Conservation (phyloP, 2,113 vertebrate species). For the Aplodontia rufa region DNA sequence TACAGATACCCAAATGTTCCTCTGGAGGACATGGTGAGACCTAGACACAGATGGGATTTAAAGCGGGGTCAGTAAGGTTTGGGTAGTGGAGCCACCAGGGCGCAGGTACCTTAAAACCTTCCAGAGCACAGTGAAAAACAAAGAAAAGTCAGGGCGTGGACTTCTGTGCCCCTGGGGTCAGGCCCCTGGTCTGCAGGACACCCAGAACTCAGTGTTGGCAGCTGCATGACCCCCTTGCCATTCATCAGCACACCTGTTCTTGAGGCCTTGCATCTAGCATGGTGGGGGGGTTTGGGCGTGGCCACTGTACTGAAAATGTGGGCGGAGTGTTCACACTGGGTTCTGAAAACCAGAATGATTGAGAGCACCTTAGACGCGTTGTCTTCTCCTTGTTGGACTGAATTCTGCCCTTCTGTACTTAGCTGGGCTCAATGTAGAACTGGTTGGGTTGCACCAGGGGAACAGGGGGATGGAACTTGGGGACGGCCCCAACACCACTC, state of each 20-base stretch:
- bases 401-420: not conserved
- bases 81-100: no score
- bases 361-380: fast-evolving
- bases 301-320: not conserved
- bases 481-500: not conserved
- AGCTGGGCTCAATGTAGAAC: fast-evolving
- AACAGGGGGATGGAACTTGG: fast-evolving
- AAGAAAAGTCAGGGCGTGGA: fast-evolving
- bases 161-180: not conserved
- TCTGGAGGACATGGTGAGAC: no score
- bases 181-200: not conserved
- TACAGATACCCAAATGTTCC: not conserved
- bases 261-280: no score
- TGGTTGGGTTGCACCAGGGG: fast-evolving
- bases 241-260: no score
- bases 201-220: not conserved
- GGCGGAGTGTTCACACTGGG: fast-evolving
- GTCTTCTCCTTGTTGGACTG: fast-evolving
- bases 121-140: not conserved
- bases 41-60: no score
- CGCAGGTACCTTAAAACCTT: not conserved
- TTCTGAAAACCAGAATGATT: fast-evolving
- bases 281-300: not conserved
- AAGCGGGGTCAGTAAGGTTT: not conserved
- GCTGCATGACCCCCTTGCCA: no score